These are phyloP conservation scores for Formica aserva DNA, from an alignment of 2,888 invertebrate genomes.

Conservation along the genomic window DNA sequence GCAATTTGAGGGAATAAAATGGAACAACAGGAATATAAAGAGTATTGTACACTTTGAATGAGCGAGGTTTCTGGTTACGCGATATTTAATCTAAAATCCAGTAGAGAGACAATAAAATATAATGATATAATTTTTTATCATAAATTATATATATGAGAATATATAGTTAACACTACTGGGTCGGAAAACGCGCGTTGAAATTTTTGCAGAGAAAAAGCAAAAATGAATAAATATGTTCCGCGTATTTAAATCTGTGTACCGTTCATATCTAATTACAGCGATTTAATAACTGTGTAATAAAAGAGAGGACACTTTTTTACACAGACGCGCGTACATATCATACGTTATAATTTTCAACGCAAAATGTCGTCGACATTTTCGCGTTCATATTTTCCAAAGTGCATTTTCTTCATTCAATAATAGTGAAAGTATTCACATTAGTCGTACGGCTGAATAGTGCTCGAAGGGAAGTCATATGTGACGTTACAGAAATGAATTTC, in stretches of 20 bases:
- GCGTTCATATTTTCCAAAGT: background rate
- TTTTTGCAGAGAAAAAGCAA: constrained; percentile 9
- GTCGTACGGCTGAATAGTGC: constrained; percentile 9
- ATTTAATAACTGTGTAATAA: background rate
- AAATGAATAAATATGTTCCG: background rate
- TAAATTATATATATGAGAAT: background rate
- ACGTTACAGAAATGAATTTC: constrained; percentile 40
- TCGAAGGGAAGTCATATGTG: constrained; percentile 35
- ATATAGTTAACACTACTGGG: background rate
- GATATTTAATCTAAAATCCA: constrained; percentile 15
- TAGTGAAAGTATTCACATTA: constrained; percentile 46
- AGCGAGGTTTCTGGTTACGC: constrained; percentile 7
- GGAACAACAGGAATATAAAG: constrained; percentile 6
- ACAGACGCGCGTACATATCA: background rate
- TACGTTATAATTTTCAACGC: background rate
- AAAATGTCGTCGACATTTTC: background rate
- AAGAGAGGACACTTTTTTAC: background rate
- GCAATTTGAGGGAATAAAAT: constrained; percentile 17
- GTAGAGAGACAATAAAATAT: background rate
- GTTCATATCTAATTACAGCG: background rate
- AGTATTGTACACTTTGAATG: background rate
- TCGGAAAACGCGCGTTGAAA: constrained; percentile 13
- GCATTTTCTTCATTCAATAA: constrained; percentile 6
- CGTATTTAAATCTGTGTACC: constrained; percentile 11
- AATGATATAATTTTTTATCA: constrained; percentile 25